phyloP scores from a whole-genome alignment of 2,888 invertebrate genomes.

The Drosophila mayaguana region DNA sequence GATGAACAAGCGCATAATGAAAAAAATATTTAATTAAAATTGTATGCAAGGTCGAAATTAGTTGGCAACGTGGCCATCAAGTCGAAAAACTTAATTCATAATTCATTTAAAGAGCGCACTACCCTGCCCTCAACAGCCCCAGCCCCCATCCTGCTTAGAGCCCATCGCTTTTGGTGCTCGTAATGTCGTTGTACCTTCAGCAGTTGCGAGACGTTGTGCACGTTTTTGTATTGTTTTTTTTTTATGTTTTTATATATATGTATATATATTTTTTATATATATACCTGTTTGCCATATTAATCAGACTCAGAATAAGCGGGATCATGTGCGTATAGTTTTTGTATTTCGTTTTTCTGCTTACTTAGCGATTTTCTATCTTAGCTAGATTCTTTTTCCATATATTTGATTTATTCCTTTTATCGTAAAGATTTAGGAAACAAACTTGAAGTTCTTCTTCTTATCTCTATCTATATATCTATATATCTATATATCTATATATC shows the following conservation, averaged over 20 bases:
- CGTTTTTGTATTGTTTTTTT: constrained; percentile 49
- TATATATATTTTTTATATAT: not conserved
- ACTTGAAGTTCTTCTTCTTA: not conserved
- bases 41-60: constrained; percentile 78
- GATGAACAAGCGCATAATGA: constrained; percentile 34
- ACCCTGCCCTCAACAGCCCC: not conserved
- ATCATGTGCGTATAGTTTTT: constrained; percentile 19
- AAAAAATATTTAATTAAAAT: constrained; percentile 75
- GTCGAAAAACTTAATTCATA: constrained; percentile 76
- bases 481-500: not conserved
- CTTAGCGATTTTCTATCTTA: constrained; percentile 14
- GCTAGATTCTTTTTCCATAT: constrained; percentile 12
- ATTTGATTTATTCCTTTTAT: constrained; percentile 1
- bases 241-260: not conserved
- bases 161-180: constrained; percentile 3
- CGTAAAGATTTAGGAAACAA: constrained; percentile 13
- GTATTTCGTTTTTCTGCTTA: constrained; percentile 11
- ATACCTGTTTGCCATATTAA: constrained; percentile 68
- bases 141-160: no score
- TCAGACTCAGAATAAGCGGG: constrained; percentile 53
- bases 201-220: constrained; percentile 54
- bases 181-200: constrained; percentile 63
- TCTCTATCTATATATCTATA: not conserved
- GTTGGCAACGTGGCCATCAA: constrained; percentile 77
- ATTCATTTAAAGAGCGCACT: constrained; percentile 71